These are phyloP conservation scores for Bembecia ichneumoniformis DNA, from an alignment of 2,888 invertebrate species.

Conservation along the genomic window DNA sequence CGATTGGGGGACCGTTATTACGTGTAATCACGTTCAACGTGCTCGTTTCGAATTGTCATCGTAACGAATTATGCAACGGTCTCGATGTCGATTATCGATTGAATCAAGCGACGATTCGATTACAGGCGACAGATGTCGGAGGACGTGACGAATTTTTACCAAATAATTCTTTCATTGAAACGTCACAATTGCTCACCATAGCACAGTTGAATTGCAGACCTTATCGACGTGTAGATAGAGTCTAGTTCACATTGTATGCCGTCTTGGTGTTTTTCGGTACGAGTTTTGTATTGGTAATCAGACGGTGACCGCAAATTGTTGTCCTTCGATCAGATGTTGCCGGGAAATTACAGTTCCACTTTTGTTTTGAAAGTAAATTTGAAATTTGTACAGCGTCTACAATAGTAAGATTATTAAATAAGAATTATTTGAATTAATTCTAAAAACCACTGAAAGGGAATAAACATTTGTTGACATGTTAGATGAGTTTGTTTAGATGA, in stretches of 20 bases:
- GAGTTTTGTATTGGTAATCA: conserved; percentile 62
- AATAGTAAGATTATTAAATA: too few relatives aligned
- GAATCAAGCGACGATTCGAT: conserved; percentile 50
- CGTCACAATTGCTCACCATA: conserved; percentile 15
- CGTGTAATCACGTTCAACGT: conserved; percentile 50
- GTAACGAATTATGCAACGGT: conserved; percentile 64
- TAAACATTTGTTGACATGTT: too few relatives aligned
- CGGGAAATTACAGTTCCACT: conserved; percentile 70
- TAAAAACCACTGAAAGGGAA: too few relatives aligned
- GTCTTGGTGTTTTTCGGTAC: conserved; percentile 34
- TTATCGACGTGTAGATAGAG: conserved; percentile 10
- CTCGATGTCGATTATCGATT: conserved; percentile 39
- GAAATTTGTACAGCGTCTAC: conserved; percentile 14
- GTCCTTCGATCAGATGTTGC: conserved; percentile 68
- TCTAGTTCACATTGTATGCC: conserved; percentile 4
- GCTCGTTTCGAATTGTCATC: conserved; percentile 64
- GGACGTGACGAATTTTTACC: conserved; percentile 70
- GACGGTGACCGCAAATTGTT: conserved; percentile 71
- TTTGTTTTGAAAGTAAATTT: conserved; percentile 51
- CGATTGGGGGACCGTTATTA: conserved; percentile 45
- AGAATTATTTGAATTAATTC: too few relatives aligned
- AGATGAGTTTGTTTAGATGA: too few relatives aligned
- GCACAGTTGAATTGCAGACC: conserved; percentile 12
- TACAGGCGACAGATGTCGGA: conserved; percentile 69
- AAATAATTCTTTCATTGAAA: conserved; percentile 34